A percentile compares a stretch with the other conserved stretches of the same genome.
phyloP scores from a whole-genome alignment of 1,140 invertebrate genomes.

The Orchesella cincta region DNA sequence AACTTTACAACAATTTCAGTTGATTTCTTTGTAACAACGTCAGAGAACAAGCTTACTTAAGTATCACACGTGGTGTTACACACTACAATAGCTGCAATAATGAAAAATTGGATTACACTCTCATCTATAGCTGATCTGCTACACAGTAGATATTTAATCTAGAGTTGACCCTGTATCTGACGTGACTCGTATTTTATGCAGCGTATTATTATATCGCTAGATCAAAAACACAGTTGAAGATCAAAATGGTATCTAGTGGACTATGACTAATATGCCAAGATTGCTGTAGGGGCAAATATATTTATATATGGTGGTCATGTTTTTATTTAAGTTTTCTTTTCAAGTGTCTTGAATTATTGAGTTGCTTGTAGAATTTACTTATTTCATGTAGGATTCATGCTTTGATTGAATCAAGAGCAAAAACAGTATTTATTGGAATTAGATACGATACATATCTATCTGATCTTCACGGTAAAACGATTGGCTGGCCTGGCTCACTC shows the following conservation, averaged over 20 bases:
- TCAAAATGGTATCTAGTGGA: neutral
- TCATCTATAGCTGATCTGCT: neutral
- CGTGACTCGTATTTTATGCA: neutral
- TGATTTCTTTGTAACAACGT: neutral
- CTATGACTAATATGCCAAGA: neutral
- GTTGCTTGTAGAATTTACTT: neutral
- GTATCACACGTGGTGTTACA: neutral
- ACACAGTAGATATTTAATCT: neutral
- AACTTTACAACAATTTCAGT: too few relatives aligned
- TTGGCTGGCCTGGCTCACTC: too few relatives aligned
- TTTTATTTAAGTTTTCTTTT: neutral
- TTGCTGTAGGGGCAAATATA: neutral
- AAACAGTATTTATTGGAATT: too few relatives aligned
- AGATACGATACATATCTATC: too few relatives aligned
- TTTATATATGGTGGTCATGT: neutral
- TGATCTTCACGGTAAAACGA: too few relatives aligned
- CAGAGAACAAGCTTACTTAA: neutral
- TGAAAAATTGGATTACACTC: neutral
- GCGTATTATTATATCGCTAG: neutral
- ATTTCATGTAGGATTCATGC: too few relatives aligned
- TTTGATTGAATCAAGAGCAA: too few relatives aligned
- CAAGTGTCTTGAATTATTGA: neutral
- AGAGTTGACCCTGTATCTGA: constrained; percentile 4
- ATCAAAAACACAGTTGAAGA: neutral
- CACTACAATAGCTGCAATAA: neutral